phyloP scores from a whole-genome alignment of 1,140 invertebrate genomes.

The Charaxes varanes region DNA sequence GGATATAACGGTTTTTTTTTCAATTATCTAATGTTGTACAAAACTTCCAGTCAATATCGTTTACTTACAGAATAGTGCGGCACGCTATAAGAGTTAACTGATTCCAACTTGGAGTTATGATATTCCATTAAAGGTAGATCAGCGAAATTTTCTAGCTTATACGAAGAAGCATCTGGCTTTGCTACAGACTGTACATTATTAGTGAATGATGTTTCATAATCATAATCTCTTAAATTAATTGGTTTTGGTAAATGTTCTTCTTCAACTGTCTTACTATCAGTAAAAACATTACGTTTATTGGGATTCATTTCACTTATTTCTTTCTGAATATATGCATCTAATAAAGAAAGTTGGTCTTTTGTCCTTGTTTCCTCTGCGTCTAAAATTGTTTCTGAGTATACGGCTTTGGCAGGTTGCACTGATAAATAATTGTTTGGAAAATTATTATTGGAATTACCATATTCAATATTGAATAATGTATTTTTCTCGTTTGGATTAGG shows the following conservation, averaged over 20 bases:
- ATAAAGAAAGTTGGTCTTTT: conserved; percentile 22
- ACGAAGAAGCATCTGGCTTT: conserved; percentile 31
- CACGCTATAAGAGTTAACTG: conserved; percentile 57
- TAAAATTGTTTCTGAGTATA: conserved; percentile 5
- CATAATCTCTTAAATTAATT: conserved; percentile 39
- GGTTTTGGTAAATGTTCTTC: conserved; percentile 45
- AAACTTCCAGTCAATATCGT: no score
- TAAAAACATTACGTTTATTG: conserved; percentile 19
- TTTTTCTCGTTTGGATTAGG: no score
- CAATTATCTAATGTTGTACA: no score
- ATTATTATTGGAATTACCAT: not conserved
- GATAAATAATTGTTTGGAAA: no score
- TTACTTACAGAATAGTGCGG: conserved; percentile 64
- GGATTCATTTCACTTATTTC: conserved; percentile 19
- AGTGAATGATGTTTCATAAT: conserved; percentile 40
- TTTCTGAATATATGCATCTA: conserved; percentile 31
- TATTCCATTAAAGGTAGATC: conserved; percentile 55
- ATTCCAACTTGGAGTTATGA: conserved; percentile 44
- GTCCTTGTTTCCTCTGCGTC: conserved; percentile 22
- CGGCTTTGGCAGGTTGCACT: not conserved
- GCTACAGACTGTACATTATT: conserved; percentile 46
- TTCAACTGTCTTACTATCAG: conserved; percentile 26
- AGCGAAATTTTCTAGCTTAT: conserved; percentile 47
- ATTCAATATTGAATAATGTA: not conserved
- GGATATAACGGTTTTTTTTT: no score